A percentile compares a stretch with the other conserved stretches of the same genome.
These are phyloP conservation scores for Cathartes aura DNA, from an alignment of 2,113 vertebrate species.

Conservation along the genomic window DNA sequence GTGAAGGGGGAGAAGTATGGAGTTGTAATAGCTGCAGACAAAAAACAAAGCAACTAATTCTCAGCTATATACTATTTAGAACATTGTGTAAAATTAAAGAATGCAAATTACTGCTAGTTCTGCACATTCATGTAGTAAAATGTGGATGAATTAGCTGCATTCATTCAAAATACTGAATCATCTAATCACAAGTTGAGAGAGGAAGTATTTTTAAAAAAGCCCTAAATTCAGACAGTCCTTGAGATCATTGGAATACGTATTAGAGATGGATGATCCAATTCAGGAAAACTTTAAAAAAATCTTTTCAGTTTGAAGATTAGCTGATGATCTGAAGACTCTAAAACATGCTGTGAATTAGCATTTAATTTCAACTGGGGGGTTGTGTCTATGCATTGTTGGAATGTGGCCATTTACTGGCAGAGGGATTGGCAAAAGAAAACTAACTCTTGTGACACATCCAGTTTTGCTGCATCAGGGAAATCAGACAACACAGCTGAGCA, in stretches of 20 bases:
- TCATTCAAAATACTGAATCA: constrained; percentile 28
- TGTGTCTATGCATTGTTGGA: not conserved
- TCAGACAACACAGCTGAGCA: not conserved
- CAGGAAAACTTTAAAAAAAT: not conserved
- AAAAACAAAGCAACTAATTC: not conserved
- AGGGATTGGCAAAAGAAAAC: not conserved
- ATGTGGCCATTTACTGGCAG: not conserved
- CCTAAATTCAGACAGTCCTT: constrained; percentile 10
- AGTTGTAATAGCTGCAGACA: not conserved
- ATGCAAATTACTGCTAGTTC: not conserved
- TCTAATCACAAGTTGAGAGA: constrained; percentile 11
- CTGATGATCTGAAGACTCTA: not conserved
- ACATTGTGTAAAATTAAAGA: not conserved
- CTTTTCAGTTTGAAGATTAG: not conserved
- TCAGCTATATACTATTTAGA: not conserved
- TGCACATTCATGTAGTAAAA: not conserved
- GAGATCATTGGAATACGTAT: not conserved
- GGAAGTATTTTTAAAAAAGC: not conserved
- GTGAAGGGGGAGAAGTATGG: not conserved
- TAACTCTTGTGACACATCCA: not conserved
- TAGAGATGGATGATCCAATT: not conserved
- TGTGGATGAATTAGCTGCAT: not conserved
- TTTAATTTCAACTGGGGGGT: not conserved
- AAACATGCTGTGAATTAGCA: not conserved
- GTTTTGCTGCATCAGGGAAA: constrained; percentile 15